Evolutionary conservation across 2,113 vertebrate genomes (phyloP).

Genomic region (Laticauda colubrina): DNA sequence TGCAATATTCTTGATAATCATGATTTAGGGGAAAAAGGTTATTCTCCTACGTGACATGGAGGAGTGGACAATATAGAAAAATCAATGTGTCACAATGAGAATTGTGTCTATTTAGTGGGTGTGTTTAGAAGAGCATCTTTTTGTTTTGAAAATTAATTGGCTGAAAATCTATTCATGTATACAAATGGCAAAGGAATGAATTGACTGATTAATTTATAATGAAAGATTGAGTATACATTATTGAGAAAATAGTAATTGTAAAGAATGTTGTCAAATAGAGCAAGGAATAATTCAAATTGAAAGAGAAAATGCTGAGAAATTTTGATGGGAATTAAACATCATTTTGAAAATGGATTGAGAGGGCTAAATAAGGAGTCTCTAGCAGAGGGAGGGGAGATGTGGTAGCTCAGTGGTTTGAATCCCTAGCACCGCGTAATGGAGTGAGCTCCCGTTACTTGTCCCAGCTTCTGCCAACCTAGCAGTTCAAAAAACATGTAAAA

Average conservation of each 20-base stretch:
- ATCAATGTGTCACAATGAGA: background rate
- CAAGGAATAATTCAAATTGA: background rate
- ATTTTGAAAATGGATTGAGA: background rate
- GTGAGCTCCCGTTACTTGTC: too few species aligned
- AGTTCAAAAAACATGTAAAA: too few species aligned
- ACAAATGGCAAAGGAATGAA: background rate
- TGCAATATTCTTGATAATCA: background rate
- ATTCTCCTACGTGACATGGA: background rate
- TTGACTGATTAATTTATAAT: background rate
- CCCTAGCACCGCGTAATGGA: too few species aligned
- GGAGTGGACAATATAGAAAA: background rate
- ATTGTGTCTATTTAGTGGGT: background rate
- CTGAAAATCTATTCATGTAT: background rate
- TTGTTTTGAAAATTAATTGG: background rate
- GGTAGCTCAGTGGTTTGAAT: too few species aligned
- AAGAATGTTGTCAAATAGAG: background rate
- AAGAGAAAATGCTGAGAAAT: background rate
- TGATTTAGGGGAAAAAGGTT: background rate
- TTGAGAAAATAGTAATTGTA: background rate
- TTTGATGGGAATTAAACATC: background rate
- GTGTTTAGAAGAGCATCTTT: background rate
- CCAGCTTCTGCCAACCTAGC: too few species aligned
- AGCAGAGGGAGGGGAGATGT: background rate
- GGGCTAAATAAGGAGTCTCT: background rate
- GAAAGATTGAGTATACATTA: background rate